These are phyloP conservation scores for Propithecus coquereli DNA, from an alignment of 2,113 vertebrate species.

Conservation along the genomic window DNA sequence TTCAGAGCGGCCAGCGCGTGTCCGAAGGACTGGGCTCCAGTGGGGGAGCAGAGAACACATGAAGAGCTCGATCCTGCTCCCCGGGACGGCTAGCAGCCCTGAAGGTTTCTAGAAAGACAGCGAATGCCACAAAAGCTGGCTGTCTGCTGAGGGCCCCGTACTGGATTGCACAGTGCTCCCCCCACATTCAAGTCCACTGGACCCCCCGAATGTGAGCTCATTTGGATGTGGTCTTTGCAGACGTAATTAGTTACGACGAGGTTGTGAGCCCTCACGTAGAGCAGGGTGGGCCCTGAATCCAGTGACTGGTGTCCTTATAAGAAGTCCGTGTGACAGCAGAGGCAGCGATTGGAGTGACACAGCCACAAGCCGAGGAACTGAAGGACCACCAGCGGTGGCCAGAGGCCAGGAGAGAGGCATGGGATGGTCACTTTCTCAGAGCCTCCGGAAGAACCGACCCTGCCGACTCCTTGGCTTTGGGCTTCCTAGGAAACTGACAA, in stretches of 20 bases:
- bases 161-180: rapidly evolving
- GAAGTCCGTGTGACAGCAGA: no score
- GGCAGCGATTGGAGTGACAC: not conserved
- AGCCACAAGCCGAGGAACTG: not conserved
- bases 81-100: not conserved
- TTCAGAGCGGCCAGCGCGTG: not conserved
- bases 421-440: not conserved
- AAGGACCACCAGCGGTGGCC: not conserved
- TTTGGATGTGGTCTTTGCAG: not conserved
- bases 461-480: not conserved
- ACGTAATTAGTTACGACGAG: not conserved
- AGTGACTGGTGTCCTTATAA: not conserved
- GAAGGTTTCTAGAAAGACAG: not conserved
- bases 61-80: rapidly evolving
- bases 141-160: rapidly evolving
- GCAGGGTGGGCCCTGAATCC: not conserved
- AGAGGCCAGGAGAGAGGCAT: not conserved
- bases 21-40: not conserved
- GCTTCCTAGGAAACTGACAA: not conserved
- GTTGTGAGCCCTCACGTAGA: not conserved
- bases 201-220: not conserved
- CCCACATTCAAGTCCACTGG: not conserved
- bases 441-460: not conserved
- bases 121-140: not conserved
- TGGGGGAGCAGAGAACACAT: rapidly evolving